These are phyloP conservation scores for Drosophila kanapiae DNA, from an alignment of 1,140 invertebrate species.

Conservation along the genomic window DNA sequence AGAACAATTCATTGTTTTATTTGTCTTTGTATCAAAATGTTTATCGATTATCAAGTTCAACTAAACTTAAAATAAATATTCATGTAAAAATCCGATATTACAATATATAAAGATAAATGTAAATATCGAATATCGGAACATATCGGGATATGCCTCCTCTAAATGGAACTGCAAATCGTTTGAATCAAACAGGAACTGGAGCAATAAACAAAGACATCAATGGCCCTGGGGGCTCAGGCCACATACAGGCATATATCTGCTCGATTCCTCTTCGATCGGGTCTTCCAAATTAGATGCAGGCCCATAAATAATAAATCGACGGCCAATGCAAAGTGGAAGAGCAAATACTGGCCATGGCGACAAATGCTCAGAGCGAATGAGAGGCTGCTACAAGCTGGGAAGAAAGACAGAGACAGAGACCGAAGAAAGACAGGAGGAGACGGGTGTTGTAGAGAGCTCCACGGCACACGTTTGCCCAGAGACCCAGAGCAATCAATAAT, in stretches of 20 bases:
- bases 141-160: conserved; percentile 1
- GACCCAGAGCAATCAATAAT: conserved; percentile 82
- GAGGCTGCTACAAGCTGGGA: background rate
- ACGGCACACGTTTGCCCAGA: conserved; percentile 72
- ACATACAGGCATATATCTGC: conserved; percentile 3
- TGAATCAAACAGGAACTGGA: conserved; percentile 49
- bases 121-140: background rate
- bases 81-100: too few relatives aligned
- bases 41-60: background rate
- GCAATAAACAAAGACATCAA: conserved; percentile 82
- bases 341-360: conserved; percentile 69
- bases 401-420: background rate
- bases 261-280: conserved; percentile 18
- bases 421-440: background rate
- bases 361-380: conserved; percentile 51
- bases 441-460: background rate
- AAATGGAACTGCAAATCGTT: conserved; percentile 2
- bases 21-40: too few relatives aligned
- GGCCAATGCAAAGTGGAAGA: conserved; percentile 60
- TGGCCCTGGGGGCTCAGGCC: conserved; percentile 45
- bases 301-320: conserved; percentile 80
- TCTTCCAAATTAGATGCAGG: conserved; percentile 64
- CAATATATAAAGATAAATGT: background rate
- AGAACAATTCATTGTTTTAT: too few relatives aligned
- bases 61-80: background rate